Percentiles rank a stretch among this genome's conserved stretches.
Evolutionary conservation across 2,113 vertebrate species (phyloP).

Genomic region (Alces alces): DNA sequence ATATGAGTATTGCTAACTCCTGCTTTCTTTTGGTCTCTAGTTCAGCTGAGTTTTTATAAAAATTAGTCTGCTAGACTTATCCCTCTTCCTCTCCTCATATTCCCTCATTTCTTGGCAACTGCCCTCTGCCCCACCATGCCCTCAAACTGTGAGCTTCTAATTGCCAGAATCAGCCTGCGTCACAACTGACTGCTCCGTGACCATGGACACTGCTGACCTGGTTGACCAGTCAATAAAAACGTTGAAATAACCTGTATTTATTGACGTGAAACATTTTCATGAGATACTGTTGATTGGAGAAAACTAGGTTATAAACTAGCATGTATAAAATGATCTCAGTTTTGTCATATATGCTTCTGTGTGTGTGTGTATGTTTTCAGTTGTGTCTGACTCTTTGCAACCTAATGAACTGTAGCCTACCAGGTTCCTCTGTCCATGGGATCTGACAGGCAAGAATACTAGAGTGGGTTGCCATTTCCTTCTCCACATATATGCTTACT

Average conservation of each 20-base stretch:
- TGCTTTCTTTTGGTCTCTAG: too few relatives aligned
- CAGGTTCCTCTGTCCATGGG: not conserved
- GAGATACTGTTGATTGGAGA: not conserved
- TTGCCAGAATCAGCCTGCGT: not conserved
- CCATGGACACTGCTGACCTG: not conserved
- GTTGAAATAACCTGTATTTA: constrained; percentile 28
- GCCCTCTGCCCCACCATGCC: not conserved
- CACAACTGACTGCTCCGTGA: not conserved
- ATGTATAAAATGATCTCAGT: not conserved
- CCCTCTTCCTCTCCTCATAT: not conserved
- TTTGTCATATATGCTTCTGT: not conserved
- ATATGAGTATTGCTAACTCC: too few relatives aligned
- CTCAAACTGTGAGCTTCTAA: not conserved
- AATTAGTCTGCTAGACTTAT: not conserved
- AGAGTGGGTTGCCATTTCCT: not conserved
- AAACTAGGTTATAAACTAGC: not conserved
- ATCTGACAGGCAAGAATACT: not conserved
- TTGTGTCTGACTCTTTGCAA: not conserved
- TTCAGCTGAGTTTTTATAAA: not conserved
- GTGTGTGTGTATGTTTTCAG: not conserved
- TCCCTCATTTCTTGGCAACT: not conserved
- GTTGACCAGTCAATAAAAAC: not conserved
- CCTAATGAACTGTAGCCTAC: not conserved
- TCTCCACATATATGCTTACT: not conserved
- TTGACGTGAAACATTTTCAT: constrained; percentile 11